A percentile compares a stretch with the other conserved stretches of the same genome.
These are phyloP conservation scores for Mormyrops attenuatus DNA, from an alignment of 2,797 vertebrate species.

Conservation along the genomic window DNA sequence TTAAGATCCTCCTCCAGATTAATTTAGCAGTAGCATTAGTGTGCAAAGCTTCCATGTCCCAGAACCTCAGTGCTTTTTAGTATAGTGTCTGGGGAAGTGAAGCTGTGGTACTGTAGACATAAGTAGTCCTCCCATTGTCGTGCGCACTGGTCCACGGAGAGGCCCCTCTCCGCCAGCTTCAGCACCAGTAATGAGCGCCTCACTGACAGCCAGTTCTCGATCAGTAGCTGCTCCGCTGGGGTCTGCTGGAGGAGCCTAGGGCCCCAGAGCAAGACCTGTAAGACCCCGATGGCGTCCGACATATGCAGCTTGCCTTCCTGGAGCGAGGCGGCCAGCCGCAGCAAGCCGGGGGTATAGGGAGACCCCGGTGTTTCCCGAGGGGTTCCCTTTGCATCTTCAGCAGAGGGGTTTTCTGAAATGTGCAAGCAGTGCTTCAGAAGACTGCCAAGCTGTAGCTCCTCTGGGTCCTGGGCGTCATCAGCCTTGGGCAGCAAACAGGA, in stretches of 20 bases:
- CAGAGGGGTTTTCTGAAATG: constrained; percentile 27
- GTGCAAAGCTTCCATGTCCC: constrained; percentile 23
- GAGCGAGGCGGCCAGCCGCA: constrained; percentile 52
- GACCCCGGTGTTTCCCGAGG: constrained; percentile 33
- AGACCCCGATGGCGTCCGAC: constrained; percentile 43
- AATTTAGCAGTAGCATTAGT: neutral
- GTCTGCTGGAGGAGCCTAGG: constrained; percentile 53
- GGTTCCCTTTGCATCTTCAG: constrained; percentile 9
- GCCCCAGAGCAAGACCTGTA: constrained; percentile 78
- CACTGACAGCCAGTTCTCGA: constrained; percentile 61
- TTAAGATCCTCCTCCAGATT: neutral
- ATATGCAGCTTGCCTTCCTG: constrained; percentile 40
- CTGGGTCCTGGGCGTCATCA: constrained; percentile 17
- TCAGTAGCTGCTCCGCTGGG: constrained; percentile 30
- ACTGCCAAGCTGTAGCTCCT: constrained; percentile 52
- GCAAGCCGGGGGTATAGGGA: constrained; percentile 55
- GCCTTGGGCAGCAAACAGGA: constrained; percentile 15
- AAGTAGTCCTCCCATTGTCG: constrained; percentile 68
- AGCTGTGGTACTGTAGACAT: constrained; percentile 66
- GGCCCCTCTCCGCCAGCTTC: constrained; percentile 60
- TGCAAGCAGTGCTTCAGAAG: constrained; percentile 60
- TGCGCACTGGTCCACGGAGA: constrained; percentile 28
- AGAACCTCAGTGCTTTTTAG: constrained; percentile 42
- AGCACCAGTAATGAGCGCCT: constrained; percentile 66
- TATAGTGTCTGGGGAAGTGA: constrained; percentile 48